A percentile compares a stretch with the other conserved stretches of the same genome.
Evolutionary conservation across 2,888 invertebrate species (phyloP).

Genomic region (Ormyrus rosae): DNA sequence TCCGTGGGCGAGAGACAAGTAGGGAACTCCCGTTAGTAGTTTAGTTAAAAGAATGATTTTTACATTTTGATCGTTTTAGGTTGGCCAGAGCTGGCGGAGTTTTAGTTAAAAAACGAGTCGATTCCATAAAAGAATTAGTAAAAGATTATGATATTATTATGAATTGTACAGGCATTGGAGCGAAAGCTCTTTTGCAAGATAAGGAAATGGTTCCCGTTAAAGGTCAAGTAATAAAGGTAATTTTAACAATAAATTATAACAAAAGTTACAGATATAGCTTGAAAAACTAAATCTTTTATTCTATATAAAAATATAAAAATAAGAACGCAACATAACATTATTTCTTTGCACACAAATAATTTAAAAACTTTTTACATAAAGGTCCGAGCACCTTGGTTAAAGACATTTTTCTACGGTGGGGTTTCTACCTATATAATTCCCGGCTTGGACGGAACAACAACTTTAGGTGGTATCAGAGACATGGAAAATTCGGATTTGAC

Average conservation of each 20-base stretch:
- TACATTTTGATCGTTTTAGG: constrained; percentile 69
- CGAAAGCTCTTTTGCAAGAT: constrained; percentile 86
- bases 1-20: constrained; percentile 87
- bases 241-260: background rate
- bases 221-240: constrained; percentile 88
- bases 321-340: too few species aligned
- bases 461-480: constrained; percentile 91
- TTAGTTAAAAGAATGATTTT: constrained; percentile 8
- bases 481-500: constrained; percentile 85
- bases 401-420: constrained; percentile 91
- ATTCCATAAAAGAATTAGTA: constrained; percentile 80
- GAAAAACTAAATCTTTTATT: too few species aligned
- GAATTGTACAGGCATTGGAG: constrained; percentile 92
- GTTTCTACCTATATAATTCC: constrained; percentile 92
- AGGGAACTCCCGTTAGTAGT: constrained; percentile 58
- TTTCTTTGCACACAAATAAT: too few species aligned
- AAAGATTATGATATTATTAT: constrained; percentile 84
- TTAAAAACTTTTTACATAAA: constrained; percentile 63
- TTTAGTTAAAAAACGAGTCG: constrained; percentile 79
- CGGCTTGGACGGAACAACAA: constrained; percentile 83
- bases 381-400: constrained; percentile 92
- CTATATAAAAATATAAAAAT: too few species aligned
- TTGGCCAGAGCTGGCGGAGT: constrained; percentile 81
- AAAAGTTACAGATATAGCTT: too few species aligned
- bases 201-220: constrained; percentile 86